Conservation (phyloP, 2,888 invertebrate species). For the Liodrosophila aerea region DNA sequence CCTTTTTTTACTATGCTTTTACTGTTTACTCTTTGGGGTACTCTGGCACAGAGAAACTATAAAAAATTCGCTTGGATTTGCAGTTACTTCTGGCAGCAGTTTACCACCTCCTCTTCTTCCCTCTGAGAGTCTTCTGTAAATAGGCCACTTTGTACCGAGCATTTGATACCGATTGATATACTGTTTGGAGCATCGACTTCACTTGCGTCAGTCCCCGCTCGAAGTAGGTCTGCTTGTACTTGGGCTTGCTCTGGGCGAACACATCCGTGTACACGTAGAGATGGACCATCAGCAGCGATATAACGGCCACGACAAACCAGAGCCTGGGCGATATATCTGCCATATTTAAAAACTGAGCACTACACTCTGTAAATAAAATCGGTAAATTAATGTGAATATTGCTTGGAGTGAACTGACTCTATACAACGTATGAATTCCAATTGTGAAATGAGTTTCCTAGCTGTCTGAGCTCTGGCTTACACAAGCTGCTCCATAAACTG, state of each 20-base stretch:
- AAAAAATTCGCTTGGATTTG: not conserved
- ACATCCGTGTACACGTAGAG: constrained; percentile 11
- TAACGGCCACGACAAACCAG: constrained; percentile 18
- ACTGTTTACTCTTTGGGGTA: not conserved
- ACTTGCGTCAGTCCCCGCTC: not conserved
- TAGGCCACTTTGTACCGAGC: too few relatives aligned
- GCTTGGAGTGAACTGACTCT: too few relatives aligned
- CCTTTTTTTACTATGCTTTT: constrained; percentile 7
- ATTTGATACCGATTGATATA: too few relatives aligned
- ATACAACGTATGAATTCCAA: not conserved
- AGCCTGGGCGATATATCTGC: constrained; percentile 28
- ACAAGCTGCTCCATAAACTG: not conserved
- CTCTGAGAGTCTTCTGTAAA: too few relatives aligned
- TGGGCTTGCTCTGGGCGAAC: not conserved
- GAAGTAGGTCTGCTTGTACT: too few relatives aligned
- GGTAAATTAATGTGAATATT: too few relatives aligned
- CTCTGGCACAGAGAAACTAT: not conserved
- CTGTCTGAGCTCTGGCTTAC: constrained; percentile 27
- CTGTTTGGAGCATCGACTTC: too few relatives aligned
- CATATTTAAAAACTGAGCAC: too few relatives aligned
- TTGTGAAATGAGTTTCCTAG: constrained; percentile 19
- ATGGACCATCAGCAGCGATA: constrained; percentile 30
- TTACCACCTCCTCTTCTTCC: not conserved
- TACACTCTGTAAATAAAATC: too few relatives aligned
- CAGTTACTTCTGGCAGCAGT: not conserved